Evolutionary conservation across 2,888 invertebrate genomes (phyloP), one percentile per base, ranked within the genome.

Genomic region (Xestia c-nigrum): DNA sequence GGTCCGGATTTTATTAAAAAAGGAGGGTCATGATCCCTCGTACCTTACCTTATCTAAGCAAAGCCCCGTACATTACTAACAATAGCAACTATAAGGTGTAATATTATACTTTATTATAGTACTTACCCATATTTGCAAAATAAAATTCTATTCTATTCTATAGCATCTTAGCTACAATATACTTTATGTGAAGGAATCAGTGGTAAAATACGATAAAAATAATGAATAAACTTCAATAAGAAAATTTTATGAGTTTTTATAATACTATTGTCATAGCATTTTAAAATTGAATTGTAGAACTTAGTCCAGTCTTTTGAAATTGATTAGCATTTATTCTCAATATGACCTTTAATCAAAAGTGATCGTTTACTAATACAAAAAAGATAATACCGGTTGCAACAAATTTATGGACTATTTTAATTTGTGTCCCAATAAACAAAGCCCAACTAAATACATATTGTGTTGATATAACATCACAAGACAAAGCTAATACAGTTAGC

Each of bases 401-500:
- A 43, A 38, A 65, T 31, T 40, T 21, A 21, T 43, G 63, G 65
- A 50, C 21, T 31, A 31, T 31, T 31, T 31, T 31, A 2, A 31
- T 31, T 31, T 1, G 31, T 31, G 31, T 31, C 31, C n/a, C 31
- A 71, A 81, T 50, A 66, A 70, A 57, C 38, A 55, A 7, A 38
- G 50, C 14, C 6, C 57, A 50, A 63, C 64, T 59, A 59, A 46
- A 63, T 64, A 24, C 47, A 55, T 52, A 38, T 59, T 9, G 40
- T 40, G 6, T 40, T 40, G n/a, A 12, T 40, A 63, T 6, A 40
- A n/a, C 14, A n/a, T 64, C 69, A 70, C 70, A 52, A 64, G 63
- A 31, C 72, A 63, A 70, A 74, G 66, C 76, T 85, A 78, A 88
- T 50, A 38, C 31, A 82, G 64, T 83, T 87, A 76, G 72, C 81